A percentile compares a stretch with the other conserved stretches of the same genome.
phyloP scores from a whole-genome alignment of 2,797 vertebrate genomes.

The Tachyglossus aculeatus region DNA sequence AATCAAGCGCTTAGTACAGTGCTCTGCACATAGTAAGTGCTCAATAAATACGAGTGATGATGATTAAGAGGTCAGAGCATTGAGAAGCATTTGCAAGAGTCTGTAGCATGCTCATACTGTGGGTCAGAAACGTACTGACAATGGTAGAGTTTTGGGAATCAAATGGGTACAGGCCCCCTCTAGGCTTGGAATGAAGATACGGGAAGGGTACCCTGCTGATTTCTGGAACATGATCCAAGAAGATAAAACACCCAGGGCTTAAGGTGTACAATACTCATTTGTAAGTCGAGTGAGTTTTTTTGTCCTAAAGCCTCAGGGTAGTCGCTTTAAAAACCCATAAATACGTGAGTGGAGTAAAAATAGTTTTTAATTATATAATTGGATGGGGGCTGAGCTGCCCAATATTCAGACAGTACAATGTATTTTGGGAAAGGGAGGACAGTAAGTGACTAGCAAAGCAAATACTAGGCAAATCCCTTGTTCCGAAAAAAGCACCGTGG shows the following conservation, averaged over 20 bases:
- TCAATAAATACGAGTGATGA: no score
- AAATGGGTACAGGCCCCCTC: no score
- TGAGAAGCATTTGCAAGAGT: no score
- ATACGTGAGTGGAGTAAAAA: constrained; percentile 59
- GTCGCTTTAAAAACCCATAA: constrained; percentile 35
- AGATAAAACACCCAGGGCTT: neutral
- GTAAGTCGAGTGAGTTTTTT: constrained; percentile 32
- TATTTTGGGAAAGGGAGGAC: constrained; percentile 54
- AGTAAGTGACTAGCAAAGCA: constrained; percentile 65
- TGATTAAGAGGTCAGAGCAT: no score
- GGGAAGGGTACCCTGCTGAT: no score
- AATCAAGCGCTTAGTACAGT: no score
- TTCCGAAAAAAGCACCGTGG: constrained; percentile 62
- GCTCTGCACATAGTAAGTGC: no score
- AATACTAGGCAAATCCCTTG: constrained; percentile 40
- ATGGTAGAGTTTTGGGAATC: no score
- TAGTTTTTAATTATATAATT: constrained; percentile 68
- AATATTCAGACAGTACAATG: constrained; percentile 65
- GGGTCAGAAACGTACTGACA: no score
- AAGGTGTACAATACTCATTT: constrained; percentile 8
- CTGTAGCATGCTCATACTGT: no score
- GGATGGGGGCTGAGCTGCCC: constrained; percentile 60
- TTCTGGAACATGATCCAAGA: neutral
- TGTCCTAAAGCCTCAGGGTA: constrained; percentile 44
- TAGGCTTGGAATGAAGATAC: no score